Conservation (phyloP, 2,888 invertebrate species). For the Drosophila sordidula region DNA sequence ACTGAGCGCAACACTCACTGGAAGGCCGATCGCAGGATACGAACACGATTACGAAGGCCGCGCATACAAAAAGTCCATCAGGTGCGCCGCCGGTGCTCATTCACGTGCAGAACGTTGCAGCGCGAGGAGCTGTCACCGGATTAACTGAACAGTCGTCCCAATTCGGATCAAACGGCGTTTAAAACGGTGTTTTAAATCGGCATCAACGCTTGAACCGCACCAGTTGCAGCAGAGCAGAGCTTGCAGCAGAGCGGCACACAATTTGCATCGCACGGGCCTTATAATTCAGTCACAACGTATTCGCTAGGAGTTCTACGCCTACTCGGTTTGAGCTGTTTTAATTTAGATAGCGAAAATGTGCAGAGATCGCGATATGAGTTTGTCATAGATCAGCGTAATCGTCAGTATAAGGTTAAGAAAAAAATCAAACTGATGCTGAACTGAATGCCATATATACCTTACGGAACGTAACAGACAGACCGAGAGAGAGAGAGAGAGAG, state of each 20-base stretch:
- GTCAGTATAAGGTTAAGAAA: conserved; percentile 85
- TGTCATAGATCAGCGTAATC: conserved; percentile 85
- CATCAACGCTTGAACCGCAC: conserved; percentile 41
- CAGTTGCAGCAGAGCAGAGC: conserved; percentile 37
- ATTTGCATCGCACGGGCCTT: conserved; percentile 66
- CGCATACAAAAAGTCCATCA: conserved; percentile 54
- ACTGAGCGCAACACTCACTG: conserved; percentile 23
- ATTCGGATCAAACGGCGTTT: conserved; percentile 1
- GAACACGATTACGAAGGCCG: conserved; percentile 15
- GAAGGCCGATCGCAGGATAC: conserved; percentile 67
- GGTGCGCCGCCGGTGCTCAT: conserved; percentile 56
- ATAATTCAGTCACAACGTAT: conserved; percentile 85
- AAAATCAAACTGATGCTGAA: conserved; percentile 82
- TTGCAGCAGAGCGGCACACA: conserved; percentile 56
- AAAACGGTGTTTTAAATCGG: background rate
- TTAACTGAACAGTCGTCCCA: background rate
- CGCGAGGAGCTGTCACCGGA: conserved; percentile 24
- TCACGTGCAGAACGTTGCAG: conserved; percentile 52
- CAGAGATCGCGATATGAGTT: conserved; percentile 86
- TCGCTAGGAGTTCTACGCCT: conserved; percentile 84
- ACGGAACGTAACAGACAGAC: background rate
- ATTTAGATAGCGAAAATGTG: conserved; percentile 85
- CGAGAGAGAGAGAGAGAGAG: conserved; percentile 20
- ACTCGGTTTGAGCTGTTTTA: conserved; percentile 83
- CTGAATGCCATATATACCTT: conserved; percentile 9